Conservation (phyloP, 2,113 vertebrate species). For the Holacanthus passer region DNA sequence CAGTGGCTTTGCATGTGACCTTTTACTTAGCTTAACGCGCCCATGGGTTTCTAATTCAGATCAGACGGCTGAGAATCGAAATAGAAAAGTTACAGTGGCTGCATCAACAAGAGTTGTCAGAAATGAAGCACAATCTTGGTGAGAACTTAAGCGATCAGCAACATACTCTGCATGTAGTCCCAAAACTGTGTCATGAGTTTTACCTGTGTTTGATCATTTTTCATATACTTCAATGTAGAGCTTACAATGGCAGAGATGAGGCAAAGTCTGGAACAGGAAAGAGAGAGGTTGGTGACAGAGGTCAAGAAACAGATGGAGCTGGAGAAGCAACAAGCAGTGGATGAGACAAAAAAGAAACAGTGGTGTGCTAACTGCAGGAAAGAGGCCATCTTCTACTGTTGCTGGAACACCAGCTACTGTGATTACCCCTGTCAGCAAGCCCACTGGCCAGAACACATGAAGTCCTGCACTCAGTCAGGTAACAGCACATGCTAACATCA, state of each 20-base stretch:
- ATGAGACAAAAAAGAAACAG: conserved; percentile 98
- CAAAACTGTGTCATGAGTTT: not conserved
- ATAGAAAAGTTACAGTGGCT: conserved; percentile 98
- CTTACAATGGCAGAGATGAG: conserved; percentile 99
- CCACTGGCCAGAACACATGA: conserved; percentile 99
- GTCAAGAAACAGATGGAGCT: conserved; percentile 95
- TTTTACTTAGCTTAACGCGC: not conserved
- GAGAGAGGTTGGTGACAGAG: conserved; percentile 92
- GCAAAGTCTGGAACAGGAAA: conserved; percentile 96
- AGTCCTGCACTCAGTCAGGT: conserved; percentile 99
- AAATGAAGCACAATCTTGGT: conserved; percentile 99
- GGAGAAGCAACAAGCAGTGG: conserved; percentile 95
- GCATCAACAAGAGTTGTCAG: conserved; percentile 96
- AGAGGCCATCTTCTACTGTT: conserved; percentile 99
- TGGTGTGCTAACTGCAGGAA: conserved; percentile 98
- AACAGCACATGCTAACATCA: conserved; percentile 34
- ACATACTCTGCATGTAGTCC: not conserved
- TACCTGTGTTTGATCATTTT: conserved; percentile 7
- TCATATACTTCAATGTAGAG: conserved; percentile 79
- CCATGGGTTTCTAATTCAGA: conserved; percentile 80
- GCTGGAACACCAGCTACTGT: conserved; percentile 99
- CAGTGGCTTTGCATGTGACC: not conserved
- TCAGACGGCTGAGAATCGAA: conserved; percentile 95
- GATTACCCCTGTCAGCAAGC: conserved; percentile 99
- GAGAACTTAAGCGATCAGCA: conserved; percentile 53